Conservation (phyloP, 2,888 invertebrate genomes). For the Petrolisthes cinctipes region DNA sequence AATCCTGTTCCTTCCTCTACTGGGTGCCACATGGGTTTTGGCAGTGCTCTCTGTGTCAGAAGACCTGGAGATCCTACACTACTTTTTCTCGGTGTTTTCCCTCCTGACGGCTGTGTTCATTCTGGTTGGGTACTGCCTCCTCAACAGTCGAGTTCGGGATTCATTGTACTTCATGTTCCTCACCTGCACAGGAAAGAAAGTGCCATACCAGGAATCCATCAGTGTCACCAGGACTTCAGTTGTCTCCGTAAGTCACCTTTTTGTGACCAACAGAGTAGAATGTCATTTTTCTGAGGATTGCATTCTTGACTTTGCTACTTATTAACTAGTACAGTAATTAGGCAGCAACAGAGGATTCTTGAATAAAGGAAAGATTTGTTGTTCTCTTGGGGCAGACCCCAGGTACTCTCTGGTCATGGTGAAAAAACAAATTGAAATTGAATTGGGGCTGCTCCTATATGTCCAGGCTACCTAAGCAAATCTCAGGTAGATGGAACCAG, state of each 20-base stretch:
- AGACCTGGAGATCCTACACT: slow-evolving; percentile 79
- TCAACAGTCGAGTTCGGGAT: slow-evolving; percentile 86
- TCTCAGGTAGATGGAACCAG: too few relatives aligned
- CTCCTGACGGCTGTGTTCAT: slow-evolving; percentile 86
- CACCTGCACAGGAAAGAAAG: slow-evolving; percentile 76
- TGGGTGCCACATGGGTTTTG: slow-evolving; percentile 88
- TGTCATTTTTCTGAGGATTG: too few relatives aligned
- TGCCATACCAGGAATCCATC: slow-evolving; percentile 67
- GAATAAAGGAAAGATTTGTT: too few relatives aligned
- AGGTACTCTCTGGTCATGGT: too few relatives aligned
- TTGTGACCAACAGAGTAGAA: too few relatives aligned
- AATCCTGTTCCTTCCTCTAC: slow-evolving; percentile 85
- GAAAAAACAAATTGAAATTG: too few relatives aligned
- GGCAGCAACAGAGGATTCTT: too few relatives aligned
- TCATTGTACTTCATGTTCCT: slow-evolving; percentile 75
- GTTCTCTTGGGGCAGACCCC: too few relatives aligned
- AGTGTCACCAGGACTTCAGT: slow-evolving; percentile 75
- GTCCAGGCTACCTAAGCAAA: too few relatives aligned
- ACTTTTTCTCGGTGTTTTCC: slow-evolving; percentile 82
- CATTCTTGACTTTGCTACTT: too few relatives aligned
- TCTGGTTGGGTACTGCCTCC: slow-evolving; percentile 86
- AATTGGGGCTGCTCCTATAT: too few relatives aligned
- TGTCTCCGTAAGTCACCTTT: slow-evolving; percentile 66
- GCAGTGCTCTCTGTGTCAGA: slow-evolving; percentile 84
- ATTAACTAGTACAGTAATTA: too few relatives aligned